Evolutionary conservation across 2,888 invertebrate species (phyloP).

Genomic region (Drosophila infuscata): DNA sequence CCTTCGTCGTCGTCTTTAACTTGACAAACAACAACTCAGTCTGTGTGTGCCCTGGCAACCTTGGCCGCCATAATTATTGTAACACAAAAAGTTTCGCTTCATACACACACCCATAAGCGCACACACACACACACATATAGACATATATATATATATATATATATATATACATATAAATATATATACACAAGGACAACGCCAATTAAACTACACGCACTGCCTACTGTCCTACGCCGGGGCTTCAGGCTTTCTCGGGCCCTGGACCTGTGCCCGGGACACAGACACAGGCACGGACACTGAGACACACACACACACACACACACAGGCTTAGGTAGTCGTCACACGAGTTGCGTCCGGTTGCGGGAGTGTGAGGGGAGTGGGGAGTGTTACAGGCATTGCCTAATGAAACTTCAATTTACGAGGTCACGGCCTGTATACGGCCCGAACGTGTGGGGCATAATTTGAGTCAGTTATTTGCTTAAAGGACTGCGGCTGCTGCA

Average conservation of each 20-base stretch:
- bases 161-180: slow-evolving; percentile 1
- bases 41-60: slow-evolving; percentile 52
- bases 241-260: slow-evolving; percentile 20
- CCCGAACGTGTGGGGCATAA: slow-evolving; percentile 78
- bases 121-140: slow-evolving; percentile 28
- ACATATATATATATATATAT: slow-evolving; percentile 5
- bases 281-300: slow-evolving; percentile 34
- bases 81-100: slow-evolving; percentile 76
- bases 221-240: slow-evolving; percentile 36
- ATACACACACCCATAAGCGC: slow-evolving; percentile 61
- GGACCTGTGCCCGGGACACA: slow-evolving; percentile 44
- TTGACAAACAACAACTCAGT: slow-evolving; percentile 52
- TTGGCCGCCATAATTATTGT: slow-evolving; percentile 80
- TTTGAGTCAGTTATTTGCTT: slow-evolving; percentile 77
- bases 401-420: slow-evolving; percentile 79
- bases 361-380: not conserved
- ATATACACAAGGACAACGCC: slow-evolving; percentile 54
- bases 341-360: slow-evolving; percentile 37
- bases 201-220: slow-evolving; percentile 77
- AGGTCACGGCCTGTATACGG: slow-evolving; percentile 76
- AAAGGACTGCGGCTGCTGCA: slow-evolving; percentile 67
- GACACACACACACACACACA: slow-evolving; percentile 9
- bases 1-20: slow-evolving; percentile 35
- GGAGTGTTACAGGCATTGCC: slow-evolving; percentile 32
- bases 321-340: slow-evolving; percentile 40